phyloP scores from a whole-genome alignment of 2,797 vertebrate species.

The Squalus acanthias region DNA sequence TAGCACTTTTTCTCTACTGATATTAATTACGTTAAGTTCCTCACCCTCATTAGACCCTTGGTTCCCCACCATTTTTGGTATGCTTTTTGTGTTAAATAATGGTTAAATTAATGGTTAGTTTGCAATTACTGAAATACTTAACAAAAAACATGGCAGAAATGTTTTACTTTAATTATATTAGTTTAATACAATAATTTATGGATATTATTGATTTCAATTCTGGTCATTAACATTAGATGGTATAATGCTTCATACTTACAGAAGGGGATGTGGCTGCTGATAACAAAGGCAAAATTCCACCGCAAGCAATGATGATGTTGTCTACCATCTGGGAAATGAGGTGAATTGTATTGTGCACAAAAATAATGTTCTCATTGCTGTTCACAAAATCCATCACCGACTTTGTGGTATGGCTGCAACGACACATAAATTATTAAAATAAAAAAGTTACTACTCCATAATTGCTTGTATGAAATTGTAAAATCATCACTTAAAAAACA shows the following conservation, averaged over 20 bases:
- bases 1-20: too few relatives aligned
- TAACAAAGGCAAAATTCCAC: slow-evolving; percentile 92
- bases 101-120: not conserved
- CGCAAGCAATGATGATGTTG: slow-evolving; percentile 99
- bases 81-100: not conserved
- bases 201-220: not conserved
- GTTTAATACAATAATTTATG: not conserved
- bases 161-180: not conserved
- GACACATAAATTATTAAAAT: slow-evolving; percentile 42
- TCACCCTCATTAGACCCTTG: too few relatives aligned
- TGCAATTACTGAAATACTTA: not conserved
- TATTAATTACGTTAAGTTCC: too few relatives aligned
- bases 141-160: not conserved
- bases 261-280: slow-evolving; percentile 96
- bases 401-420: slow-evolving; percentile 90
- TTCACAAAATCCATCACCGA: slow-evolving; percentile 99
- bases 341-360: slow-evolving; percentile 99
- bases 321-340: slow-evolving; percentile 99
- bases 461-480: not conserved
- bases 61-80: too few relatives aligned
- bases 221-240: not conserved
- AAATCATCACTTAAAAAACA: not conserved
- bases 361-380: slow-evolving; percentile 99
- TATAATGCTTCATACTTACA: slow-evolving; percentile 70
- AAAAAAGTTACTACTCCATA: slow-evolving; percentile 28